phyloP scores from a whole-genome alignment of 2,888 invertebrate genomes.

The Sicus ferrugineus region DNA sequence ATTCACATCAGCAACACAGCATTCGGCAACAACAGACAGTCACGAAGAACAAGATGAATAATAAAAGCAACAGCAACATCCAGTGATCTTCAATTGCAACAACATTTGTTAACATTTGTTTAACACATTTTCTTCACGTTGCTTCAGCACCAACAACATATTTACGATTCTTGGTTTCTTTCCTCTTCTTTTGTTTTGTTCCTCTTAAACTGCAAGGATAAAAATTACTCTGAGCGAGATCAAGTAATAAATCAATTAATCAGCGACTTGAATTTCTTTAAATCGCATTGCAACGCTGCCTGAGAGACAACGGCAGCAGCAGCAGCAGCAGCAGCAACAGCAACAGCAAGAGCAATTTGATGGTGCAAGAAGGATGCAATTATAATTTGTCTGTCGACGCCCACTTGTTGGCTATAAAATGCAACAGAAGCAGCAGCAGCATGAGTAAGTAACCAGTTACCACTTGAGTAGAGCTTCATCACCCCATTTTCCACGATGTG shows the following conservation, averaged over 20 bases:
- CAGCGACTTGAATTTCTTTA: slow-evolving; percentile 16
- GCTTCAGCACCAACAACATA: too few relatives aligned
- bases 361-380: background rate
- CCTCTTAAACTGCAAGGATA: background rate
- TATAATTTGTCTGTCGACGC: slow-evolving; percentile 27
- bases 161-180: too few relatives aligned
- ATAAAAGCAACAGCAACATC: background rate
- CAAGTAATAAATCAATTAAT: slow-evolving; percentile 26
- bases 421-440: background rate
- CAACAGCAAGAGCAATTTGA: background rate
- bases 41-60: background rate
- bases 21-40: background rate
- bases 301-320: background rate
- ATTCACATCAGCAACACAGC: background rate
- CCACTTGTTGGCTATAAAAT: slow-evolving; percentile 11
- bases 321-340: background rate
- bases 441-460: background rate
- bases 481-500: too few relatives aligned
- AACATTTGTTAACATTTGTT: slow-evolving; percentile 23
- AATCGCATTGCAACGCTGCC: background rate
- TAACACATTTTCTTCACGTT: slow-evolving; percentile 4
- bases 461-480: too few relatives aligned
- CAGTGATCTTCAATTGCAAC: background rate
- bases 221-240: too few relatives aligned
- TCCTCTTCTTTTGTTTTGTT: background rate